Conservation (phyloP, 2,113 vertebrate genomes). For the Tor tambroides region DNA sequence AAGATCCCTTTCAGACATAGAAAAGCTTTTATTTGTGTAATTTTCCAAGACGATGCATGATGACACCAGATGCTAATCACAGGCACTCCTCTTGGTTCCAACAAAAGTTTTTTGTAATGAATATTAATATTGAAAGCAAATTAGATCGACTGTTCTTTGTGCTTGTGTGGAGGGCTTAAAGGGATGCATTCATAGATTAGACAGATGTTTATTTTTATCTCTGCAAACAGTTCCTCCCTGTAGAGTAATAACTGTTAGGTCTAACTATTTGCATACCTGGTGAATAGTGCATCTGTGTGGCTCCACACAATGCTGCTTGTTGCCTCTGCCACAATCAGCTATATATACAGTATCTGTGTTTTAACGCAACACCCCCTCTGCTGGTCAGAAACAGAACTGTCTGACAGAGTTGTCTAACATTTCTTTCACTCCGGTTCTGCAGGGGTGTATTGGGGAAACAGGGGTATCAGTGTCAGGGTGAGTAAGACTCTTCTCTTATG, state of each 20-base stretch:
- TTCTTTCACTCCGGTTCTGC: constrained; percentile 68
- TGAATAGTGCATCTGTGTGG: constrained; percentile 36
- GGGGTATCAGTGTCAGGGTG: constrained; percentile 99
- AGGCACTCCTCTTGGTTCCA: not conserved
- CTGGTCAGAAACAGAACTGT: constrained; percentile 20
- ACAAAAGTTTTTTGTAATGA: not conserved
- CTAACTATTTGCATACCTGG: constrained; percentile 51
- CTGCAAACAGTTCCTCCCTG: not conserved
- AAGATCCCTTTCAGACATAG: not conserved
- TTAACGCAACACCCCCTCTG: constrained; percentile 47
- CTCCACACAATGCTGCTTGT: constrained; percentile 36
- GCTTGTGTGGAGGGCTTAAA: not conserved
- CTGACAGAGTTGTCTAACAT: constrained; percentile 19
- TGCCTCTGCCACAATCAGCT: not conserved
- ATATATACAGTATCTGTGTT: not conserved
- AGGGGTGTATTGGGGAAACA: constrained; percentile 99
- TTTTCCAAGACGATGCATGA: not conserved
- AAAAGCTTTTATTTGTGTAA: not conserved
- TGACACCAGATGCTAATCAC: not conserved
- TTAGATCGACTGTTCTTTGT: not conserved
- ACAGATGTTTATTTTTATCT: constrained; percentile 35
- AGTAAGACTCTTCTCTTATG: constrained; percentile 65
- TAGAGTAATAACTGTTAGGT: constrained; percentile 31
- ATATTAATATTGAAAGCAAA: constrained; percentile 1
- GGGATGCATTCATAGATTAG: constrained; percentile 3